Base-by-base conservation (phyloP, 2,888 invertebrate species). In the Amiota minor region DNA sequence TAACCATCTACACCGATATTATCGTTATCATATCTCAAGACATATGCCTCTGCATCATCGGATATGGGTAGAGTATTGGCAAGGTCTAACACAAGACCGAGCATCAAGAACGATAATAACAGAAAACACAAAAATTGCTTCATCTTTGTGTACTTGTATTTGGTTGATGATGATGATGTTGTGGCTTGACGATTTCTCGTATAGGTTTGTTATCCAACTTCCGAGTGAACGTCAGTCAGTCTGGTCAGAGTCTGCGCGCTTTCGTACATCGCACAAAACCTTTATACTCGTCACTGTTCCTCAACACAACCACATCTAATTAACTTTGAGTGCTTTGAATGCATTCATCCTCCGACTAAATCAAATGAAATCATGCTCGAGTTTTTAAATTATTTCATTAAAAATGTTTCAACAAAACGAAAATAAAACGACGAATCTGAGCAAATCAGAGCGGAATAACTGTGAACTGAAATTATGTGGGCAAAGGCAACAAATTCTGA, bases 1-100 rank as follows among this genome's bases (percentile, higher is more conserved):
- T 93, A 93, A 69, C 91, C 90, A 80, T 91, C 91, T 50, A 91
- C 83, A 74, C 92, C 92, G 74, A 91, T 90, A 79, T 93, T 93
- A 81, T 92, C 91, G 74, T 90, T 89, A 16, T 86, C 81, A 56
- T 81, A 86, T 49, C 79, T 80, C 14, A 87, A 71, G 65, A 86
- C 83, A 56, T 83, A 79, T 46, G 85, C 82, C 2, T 35, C 35
- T 23, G 74, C 69, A 23, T 68, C 61, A 59, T 23, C 49, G 82
- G 46, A 78, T 81, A 23, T 23, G 62, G 62, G n/a, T 23, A 23
- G 45, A 45, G 53, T 20, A 11, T 68, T 49, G 70, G 59, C 45
- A 10, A 11, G 76, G 35, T 35, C 10, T 9, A 16, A 47, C 23
- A 53, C n/a, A 12, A n/a, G 8, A 61, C 14, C 18, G 46, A 62